Evolutionary conservation across 2,113 vertebrate species (phyloP).

Genomic region (Bagarius yarrelli): DNA sequence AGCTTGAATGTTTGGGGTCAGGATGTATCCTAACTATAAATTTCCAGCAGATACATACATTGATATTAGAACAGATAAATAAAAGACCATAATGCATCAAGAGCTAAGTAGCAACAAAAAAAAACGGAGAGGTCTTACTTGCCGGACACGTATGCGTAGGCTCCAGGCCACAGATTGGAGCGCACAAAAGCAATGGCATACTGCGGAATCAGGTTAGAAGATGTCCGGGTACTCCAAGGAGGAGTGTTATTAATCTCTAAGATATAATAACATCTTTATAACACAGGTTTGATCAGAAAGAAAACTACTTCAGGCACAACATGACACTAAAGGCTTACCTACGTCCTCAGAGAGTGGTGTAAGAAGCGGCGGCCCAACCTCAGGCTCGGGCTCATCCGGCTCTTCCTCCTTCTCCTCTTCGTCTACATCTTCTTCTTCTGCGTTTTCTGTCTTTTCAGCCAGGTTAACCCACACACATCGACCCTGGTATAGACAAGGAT

Average conservation of each 20-base stretch:
- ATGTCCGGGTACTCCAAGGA: constrained; percentile 80
- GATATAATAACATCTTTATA: constrained; percentile 2
- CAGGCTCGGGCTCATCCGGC: constrained; percentile 76
- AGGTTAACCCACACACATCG: constrained; percentile 88
- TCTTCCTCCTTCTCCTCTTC: constrained; percentile 69
- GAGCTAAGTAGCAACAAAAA: neutral
- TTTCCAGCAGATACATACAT: too few species aligned
- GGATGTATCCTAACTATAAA: too few species aligned
- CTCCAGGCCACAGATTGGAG: constrained; percentile 93
- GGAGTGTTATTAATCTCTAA: constrained; percentile 78
- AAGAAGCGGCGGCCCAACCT: constrained; percentile 86
- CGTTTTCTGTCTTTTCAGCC: constrained; percentile 72
- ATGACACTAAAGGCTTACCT: constrained; percentile 67
- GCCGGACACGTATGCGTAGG: constrained; percentile 79
- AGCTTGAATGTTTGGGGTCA: too few species aligned
- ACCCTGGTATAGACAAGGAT: constrained; percentile 69
- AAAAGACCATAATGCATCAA: neutral
- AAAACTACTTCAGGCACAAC: neutral
- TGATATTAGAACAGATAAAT: too few species aligned
- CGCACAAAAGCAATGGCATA: constrained; percentile 80
- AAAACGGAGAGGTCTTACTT: constrained; percentile 78
- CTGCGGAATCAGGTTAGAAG: constrained; percentile 78
- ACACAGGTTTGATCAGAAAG: neutral
- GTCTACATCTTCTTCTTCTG: constrained; percentile 75
- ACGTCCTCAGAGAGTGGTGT: constrained; percentile 88